A percentile compares a stretch with the other conserved stretches of the same genome.
These are phyloP conservation scores for Sussaba pulchella DNA, from an alignment of 2,888 invertebrate species.

Conservation along the genomic window DNA sequence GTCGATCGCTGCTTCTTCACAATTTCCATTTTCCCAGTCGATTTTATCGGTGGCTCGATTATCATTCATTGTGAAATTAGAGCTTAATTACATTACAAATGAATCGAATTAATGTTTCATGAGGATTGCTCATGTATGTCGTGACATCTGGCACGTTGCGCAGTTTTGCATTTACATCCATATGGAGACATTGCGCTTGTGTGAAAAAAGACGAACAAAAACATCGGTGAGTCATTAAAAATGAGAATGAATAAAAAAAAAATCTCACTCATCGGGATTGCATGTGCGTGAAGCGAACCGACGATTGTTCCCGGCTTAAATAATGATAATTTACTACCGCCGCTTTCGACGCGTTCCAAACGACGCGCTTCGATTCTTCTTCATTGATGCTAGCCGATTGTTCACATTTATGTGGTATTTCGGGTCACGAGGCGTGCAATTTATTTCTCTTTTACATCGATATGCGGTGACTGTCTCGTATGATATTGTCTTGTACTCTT, in stretches of 20 bases:
- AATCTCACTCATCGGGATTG: neutral
- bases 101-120: constrained; percentile 46
- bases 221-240: constrained; percentile 24
- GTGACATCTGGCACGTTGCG: neutral
- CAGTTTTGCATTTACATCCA: neutral
- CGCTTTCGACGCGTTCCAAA: constrained; percentile 5
- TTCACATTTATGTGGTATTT: constrained; percentile 8
- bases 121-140: constrained; percentile 9
- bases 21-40: neutral
- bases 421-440: neutral
- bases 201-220: constrained; percentile 12
- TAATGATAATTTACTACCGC: constrained; percentile 48
- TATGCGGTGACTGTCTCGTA: too few species aligned
- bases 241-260: constrained; percentile 11
- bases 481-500: too few species aligned
- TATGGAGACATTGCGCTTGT: neutral
- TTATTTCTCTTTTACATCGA: neutral
- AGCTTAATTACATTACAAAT: constrained; percentile 20
- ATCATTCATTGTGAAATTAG: constrained; percentile 33
- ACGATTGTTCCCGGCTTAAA: constrained; percentile 38
- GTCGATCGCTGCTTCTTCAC: neutral
- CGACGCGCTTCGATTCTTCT: neutral
- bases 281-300: constrained; percentile 8
- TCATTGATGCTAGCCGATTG: constrained; percentile 11
- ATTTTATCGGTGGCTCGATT: neutral